Base-by-base conservation (phyloP, 2,888 invertebrate genomes). In the Laspeyria flexula region DNA sequence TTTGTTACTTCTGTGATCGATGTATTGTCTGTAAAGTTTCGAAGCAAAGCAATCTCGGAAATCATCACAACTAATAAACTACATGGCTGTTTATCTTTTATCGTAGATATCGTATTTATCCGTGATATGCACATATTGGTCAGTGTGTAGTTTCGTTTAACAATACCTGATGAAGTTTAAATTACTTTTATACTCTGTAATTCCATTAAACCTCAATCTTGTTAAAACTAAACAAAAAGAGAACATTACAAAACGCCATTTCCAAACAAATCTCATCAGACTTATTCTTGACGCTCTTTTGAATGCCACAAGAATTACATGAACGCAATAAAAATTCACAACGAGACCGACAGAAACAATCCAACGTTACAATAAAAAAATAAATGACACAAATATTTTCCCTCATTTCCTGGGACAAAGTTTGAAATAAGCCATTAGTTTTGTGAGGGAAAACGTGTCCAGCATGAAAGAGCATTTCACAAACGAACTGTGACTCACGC, bases 381-480 rank as follows among this genome's bases (percentile, higher is more conserved):
- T 45, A 51, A 65, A 65, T 45, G 58, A 50, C 58, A 67, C 62
- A 66, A 61, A 61, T 65, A 65, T 63, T 65, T 60, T 55, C 54
- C 59, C 57, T 59, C 63, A 60, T 71, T 71, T 59, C 53, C 44
- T 35, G 45, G 27, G 53, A 43, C 31, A 55, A 70, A 71, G 56
- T 65, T 75, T 62, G 64, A 66, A 72, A 71, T 77, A 71, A 71
- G 71, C 75, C 72, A 77, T 80, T 79, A 76, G 68, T 77, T 75
- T 66, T 60, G 64, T 58, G 16, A 51, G 55, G 56, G 39, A 42
- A 54, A 54, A 73, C 76, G 72, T 75, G 77, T 63, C 55, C 44
- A 46, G 76, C 65, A 74, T 73, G 55, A 62, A 45, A 55, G 48
- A 55, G 30, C 34, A 25, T 25, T 50, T 34, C 44, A 45, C 63